Conservation (phyloP, 2,888 invertebrate genomes). For the Platycheirus rosarum region DNA sequence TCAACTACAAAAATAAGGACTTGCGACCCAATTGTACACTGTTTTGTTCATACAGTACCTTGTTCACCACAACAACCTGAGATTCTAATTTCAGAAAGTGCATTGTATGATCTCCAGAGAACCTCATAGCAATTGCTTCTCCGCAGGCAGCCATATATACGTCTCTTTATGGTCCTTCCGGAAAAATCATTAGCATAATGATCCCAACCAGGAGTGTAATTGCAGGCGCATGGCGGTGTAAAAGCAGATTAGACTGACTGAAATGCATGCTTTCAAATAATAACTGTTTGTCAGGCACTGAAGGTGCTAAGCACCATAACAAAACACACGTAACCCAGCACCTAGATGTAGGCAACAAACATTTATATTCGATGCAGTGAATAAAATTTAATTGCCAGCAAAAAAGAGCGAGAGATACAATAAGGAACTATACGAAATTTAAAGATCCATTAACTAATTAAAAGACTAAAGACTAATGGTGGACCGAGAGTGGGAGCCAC, state of each 20-base stretch:
- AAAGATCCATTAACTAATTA: slow-evolving; percentile 70
- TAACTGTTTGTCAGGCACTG: neutral
- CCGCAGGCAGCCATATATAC: neutral
- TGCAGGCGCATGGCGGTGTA: slow-evolving; percentile 1
- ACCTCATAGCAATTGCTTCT: neutral
- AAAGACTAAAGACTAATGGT: slow-evolving; percentile 34
- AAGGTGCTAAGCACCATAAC: neutral
- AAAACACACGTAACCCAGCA: neutral
- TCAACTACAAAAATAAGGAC: too few species aligned
- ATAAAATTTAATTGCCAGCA: slow-evolving; percentile 51
- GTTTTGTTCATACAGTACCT: too few species aligned
- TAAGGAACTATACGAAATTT: slow-evolving; percentile 47
- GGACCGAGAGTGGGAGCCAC: neutral
- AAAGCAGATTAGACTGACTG: slow-evolving; percentile 8
- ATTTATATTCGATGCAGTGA: slow-evolving; percentile 39
- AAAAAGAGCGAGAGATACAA: slow-evolving; percentile 31
- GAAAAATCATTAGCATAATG: slow-evolving; percentile 27
- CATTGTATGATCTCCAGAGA: slow-evolving; percentile 2
- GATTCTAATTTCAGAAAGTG: slow-evolving; percentile 23
- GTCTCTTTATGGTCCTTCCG: neutral
- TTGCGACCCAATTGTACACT: too few species aligned
- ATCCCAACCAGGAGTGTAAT: slow-evolving; percentile 18
- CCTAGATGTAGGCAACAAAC: slow-evolving; percentile 8
- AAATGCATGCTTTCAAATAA: slow-evolving; percentile 26
- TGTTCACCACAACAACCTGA: neutral